Base-by-base conservation (phyloP, 2,113 vertebrate genomes). In the Cynocephalus volans region DNA sequence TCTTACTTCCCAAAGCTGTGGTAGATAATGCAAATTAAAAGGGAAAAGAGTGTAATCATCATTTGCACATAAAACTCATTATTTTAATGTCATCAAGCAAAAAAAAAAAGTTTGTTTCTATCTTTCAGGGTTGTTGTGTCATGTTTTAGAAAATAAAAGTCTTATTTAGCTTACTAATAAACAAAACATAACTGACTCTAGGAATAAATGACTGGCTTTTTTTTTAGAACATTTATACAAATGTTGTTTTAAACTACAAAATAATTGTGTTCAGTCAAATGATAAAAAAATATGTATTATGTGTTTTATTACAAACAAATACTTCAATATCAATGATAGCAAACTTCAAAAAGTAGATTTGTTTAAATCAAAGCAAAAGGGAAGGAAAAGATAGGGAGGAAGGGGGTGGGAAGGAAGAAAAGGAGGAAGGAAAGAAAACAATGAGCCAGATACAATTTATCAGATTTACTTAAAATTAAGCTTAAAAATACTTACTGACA, bases 401-500 rank as follows among this genome's bases (percentile, higher is more conserved):
- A 41, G 41, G 41, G 41, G 41, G 41, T 41, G 41, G 41, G 41
- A 50, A 23, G 8, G 24, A 26, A 41, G 23, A 64, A 93, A 87
- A 24, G 8, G n/a, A 18, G 54, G 24, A 41, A 62, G 12, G 13
- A 76, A 76, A 36, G 23, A 15, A 80, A 69, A 41, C 6, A 69
- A 14, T 8, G 21, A 58, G 19, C 3, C 72, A 91, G 8, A 67
- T 24, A 45, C 0, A 41, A 52, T 45, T 80, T 83, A 56, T 93
- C 48, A 28, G 48, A 48, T 72, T 87, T 62, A 50, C 12, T 87
- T 58, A 60, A 65, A 91, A 70, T 52, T 65, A 56, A 72, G 24
- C 24, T 85, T 17, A 14, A 79, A 56, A 36, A 67, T 91, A 98
- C 99, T 99, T 98, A 99, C 99, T 99, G 98, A 96, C 98, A 98